Conservation (phyloP, 2,113 vertebrate species). For the Oreochromis tanganicae region DNA sequence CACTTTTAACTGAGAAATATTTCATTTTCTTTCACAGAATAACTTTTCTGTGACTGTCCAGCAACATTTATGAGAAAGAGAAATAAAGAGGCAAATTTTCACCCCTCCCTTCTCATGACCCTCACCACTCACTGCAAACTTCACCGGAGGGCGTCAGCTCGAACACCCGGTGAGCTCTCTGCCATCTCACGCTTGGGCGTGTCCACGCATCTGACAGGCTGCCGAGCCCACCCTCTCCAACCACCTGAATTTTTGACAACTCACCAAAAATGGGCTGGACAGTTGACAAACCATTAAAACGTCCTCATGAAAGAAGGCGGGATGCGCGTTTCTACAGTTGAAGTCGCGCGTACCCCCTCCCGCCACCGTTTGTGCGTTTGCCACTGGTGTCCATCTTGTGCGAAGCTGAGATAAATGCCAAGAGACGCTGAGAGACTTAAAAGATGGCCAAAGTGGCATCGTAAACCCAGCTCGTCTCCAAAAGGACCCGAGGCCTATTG, state of each 20-base stretch:
- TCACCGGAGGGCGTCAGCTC: not conserved
- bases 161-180: constrained; percentile 1
- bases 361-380: not conserved
- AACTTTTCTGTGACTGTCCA: not conserved
- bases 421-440: constrained; percentile 49
- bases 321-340: not conserved
- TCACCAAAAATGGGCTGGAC: not conserved
- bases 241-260: not conserved
- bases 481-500: constrained; percentile 63
- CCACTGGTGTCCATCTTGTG: constrained; percentile 38
- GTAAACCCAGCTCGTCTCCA: constrained; percentile 57
- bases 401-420: constrained; percentile 54
- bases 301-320: not conserved
- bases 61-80: not conserved
- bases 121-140: not conserved
- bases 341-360: not conserved
- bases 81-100: not conserved
- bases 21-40: not conserved
- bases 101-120: not conserved
- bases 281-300: not conserved
- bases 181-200: not conserved
- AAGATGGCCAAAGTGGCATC: constrained; percentile 57
- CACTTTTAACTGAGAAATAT: not conserved
- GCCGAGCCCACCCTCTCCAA: not conserved
- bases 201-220: not conserved